Conservation (phyloP, 30 jellyfish, hydroid and myxozoan species). For the Morbakka virulenta region DNA sequence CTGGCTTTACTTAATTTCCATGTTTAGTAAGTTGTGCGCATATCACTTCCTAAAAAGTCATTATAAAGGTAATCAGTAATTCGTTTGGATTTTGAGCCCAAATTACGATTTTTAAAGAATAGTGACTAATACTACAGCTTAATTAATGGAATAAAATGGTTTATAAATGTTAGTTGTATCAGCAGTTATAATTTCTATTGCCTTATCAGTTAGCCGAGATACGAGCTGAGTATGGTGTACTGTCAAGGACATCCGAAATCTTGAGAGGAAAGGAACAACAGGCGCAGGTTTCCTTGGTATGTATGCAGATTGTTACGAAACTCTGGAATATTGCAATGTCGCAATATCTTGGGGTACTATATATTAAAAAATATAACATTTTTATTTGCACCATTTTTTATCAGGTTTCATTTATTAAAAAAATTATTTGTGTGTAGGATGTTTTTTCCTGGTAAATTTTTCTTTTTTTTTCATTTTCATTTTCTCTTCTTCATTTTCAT, state of each 20-base stretch:
- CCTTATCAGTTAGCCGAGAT: constrained; percentile 80
- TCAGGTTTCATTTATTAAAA: background rate
- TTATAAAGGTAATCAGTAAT: too few species aligned
- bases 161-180: too few species aligned
- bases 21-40: too few species aligned
- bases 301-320: background rate
- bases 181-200: background rate
- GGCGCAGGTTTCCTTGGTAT: constrained; percentile 74
- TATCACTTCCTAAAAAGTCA: too few species aligned
- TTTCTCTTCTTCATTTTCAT: too few species aligned
- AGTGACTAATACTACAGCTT: too few species aligned
- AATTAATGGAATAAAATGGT: too few species aligned
- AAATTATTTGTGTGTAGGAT: background rate
- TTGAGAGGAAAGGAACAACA: constrained; percentile 73
- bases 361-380: background rate
- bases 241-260: constrained; percentile 82
- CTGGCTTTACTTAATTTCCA: background rate
- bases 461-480: too few species aligned
- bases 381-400: background rate
- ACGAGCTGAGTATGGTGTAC: constrained; percentile 93
- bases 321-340: background rate
- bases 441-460: too few species aligned
- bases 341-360: background rate
- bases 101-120: too few species aligned
- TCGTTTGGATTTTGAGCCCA: too few species aligned